Evolutionary conservation across 2,113 vertebrate genomes (phyloP).

Genomic region (Sitta europaea): DNA sequence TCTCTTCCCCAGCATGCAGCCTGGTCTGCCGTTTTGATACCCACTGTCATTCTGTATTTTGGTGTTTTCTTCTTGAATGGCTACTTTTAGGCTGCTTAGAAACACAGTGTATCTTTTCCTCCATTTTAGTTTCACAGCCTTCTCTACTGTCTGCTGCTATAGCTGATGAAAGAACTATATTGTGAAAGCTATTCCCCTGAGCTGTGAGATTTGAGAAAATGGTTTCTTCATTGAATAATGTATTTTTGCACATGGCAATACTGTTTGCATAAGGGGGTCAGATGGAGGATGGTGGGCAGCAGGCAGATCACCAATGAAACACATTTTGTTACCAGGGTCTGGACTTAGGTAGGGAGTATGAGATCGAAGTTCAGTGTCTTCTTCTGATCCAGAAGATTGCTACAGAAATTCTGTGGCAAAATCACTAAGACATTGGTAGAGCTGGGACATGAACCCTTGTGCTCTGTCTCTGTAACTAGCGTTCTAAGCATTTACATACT

Average conservation of each 20-base stretch:
- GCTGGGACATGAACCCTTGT: fast-evolving
- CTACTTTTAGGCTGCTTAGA: not conserved
- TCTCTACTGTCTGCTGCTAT: not conserved
- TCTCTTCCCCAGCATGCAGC: not conserved
- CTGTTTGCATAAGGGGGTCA: not conserved
- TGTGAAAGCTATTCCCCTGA: not conserved
- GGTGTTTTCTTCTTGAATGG: not conserved
- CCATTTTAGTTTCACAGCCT: not conserved
- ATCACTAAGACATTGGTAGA: not conserved
- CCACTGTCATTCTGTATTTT: not conserved
- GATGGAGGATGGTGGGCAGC: not conserved
- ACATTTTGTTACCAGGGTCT: not conserved
- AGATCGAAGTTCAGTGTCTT: fast-evolving
- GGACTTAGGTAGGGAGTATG: not conserved
- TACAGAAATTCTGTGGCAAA: not conserved
- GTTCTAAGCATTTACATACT: fast-evolving
- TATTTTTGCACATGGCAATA: not conserved
- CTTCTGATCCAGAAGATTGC: not conserved
- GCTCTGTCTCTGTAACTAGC: not conserved
- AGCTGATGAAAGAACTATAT: not conserved
- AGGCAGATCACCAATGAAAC: fast-evolving
- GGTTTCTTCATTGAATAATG: not conserved
- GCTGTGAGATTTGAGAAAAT: not conserved
- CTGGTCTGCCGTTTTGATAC: not conserved
- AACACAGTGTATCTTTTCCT: not conserved